Evolutionary conservation across 2,888 invertebrate species (phyloP).

Genomic region (Rhorus exstirpatorius): DNA sequence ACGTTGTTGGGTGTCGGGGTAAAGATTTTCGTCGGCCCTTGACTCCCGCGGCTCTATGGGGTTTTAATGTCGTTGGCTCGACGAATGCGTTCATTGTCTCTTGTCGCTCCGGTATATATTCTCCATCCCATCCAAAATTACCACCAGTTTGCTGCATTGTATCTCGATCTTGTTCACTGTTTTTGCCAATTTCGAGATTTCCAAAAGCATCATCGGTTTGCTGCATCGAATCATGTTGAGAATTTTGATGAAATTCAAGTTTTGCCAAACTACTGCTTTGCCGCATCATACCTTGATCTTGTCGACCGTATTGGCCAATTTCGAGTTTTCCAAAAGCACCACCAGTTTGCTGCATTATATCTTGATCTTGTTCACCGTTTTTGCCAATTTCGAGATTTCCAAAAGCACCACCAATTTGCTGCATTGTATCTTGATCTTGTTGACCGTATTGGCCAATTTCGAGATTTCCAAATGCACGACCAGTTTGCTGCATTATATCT

Average conservation of each 20-base stretch:
- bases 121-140: neutral
- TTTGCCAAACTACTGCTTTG: constrained; percentile 65
- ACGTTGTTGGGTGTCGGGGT: constrained; percentile 74
- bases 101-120: neutral
- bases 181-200: constrained; percentile 16
- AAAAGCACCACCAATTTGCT: constrained; percentile 32
- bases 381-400: constrained; percentile 45
- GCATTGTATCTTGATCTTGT: neutral
- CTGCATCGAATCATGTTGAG: constrained; percentile 74
- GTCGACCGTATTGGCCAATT: constrained; percentile 70
- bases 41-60: constrained; percentile 11
- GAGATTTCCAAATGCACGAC: too few relatives aligned
- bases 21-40: constrained; percentile 52
- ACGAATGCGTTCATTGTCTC: neutral
- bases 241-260: constrained; percentile 9
- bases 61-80: constrained; percentile 11
- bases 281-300: constrained; percentile 65
- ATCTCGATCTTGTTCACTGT: constrained; percentile 39
- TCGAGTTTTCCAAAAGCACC: constrained; percentile 69
- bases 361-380: constrained; percentile 55
- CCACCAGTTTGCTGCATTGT: constrained; percentile 46
- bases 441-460: constrained; percentile 6
- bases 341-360: constrained; percentile 69
- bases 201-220: constrained; percentile 38
- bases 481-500: constrained; percentile 25